Conservation (phyloP, 2,113 vertebrate species). For the Parus major region DNA sequence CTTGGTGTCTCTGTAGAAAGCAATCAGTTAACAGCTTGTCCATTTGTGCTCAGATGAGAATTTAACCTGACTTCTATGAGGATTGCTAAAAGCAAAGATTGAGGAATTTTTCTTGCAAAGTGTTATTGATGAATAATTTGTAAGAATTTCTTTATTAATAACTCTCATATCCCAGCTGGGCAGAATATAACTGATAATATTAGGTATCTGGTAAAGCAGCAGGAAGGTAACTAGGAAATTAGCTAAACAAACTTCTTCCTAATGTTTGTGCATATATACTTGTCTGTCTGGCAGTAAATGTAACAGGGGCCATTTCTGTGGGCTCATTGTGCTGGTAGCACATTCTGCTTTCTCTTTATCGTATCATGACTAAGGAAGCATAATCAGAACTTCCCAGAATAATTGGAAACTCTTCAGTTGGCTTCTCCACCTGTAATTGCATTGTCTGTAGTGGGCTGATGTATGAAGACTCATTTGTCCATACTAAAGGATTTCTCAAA, state of each 20-base stretch:
- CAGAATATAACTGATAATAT: slow-evolving; percentile 1
- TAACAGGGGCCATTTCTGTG: background rate
- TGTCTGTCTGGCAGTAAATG: background rate
- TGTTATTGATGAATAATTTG: background rate
- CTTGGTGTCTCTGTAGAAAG: background rate
- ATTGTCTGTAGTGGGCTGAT: background rate
- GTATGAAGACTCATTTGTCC: background rate
- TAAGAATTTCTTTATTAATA: slow-evolving; percentile 5
- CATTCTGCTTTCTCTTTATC: slow-evolving; percentile 11
- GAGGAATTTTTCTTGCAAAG: background rate
- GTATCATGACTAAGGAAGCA: background rate
- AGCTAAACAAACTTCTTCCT: background rate
- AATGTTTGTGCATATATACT: background rate
- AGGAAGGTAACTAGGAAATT: background rate
- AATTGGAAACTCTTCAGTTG: slow-evolving; percentile 25
- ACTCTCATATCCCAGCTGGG: background rate
- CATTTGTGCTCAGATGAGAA: background rate
- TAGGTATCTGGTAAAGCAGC: background rate
- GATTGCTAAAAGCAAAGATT: background rate
- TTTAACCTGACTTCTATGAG: background rate
- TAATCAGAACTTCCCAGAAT: background rate
- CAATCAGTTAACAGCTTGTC: background rate
- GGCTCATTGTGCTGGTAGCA: slow-evolving; percentile 9
- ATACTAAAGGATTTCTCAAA: slow-evolving; percentile 13
- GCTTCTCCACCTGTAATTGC: background rate